Evolutionary conservation across 2,888 invertebrate species (phyloP), one percentile per base, ranked within the genome.

Genomic region (Epirrita christyi): DNA sequence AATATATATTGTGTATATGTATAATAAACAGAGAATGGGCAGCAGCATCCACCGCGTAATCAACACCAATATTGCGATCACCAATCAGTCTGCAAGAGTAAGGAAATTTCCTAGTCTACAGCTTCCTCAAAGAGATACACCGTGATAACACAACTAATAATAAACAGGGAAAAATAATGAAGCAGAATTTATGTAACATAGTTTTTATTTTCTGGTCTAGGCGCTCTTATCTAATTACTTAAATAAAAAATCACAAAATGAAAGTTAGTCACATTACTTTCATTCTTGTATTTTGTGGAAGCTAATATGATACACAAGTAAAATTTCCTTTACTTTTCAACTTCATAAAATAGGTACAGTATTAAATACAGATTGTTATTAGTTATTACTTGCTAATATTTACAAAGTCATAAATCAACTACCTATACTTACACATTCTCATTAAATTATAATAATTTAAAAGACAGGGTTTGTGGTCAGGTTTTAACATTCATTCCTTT

Each of bases 371-470:
- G 78, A 80, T 81, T 76, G 81, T 81, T 82, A 81, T 80, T 83
- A 82, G 67, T 72, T 59, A 80, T 77, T 80, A 87, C 76, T 67
- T 64, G 50, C 85, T 90, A 90, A 81, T 92, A 91, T 92, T 85
- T 92, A 92, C 91, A 91, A 21, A 76, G 75, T 84, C 80, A 79
- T 80, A 70, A 65, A 77, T 79, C 78, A 85, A 84, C 83, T 55
- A 56, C 57, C 52, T 90, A 83, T 88, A 90, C 32, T 32, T 32
- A 5, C 21, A 32, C 89, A 91, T 72, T 81, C 73, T 21, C 68
- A 84, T 86, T 83, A 85, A 84, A 82, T 83, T 85, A 82, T 75
- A 71, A 89, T 89, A 91, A 90, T 88, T 89, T 88, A 91, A 85
- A 78, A 84, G 77, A 86, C 79, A 80, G 73, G 78, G 78, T 81